A percentile compares a stretch with the other conserved stretches of the same genome.
These are phyloP conservation scores for Podiceps cristatus DNA, from an alignment of 2,113 vertebrate species.

Conservation along the genomic window DNA sequence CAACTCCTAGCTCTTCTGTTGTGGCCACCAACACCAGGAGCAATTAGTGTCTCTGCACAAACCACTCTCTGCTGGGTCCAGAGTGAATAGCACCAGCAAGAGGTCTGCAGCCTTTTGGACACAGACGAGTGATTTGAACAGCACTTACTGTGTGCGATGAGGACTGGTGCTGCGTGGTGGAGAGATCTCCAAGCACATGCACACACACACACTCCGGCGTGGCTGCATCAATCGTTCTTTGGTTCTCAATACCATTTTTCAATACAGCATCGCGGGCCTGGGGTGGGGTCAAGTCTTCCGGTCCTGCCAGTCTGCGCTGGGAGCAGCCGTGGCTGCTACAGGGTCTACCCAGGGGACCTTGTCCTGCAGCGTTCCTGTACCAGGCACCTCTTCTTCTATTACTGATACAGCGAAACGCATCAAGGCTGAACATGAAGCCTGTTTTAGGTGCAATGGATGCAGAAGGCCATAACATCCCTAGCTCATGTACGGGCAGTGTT, in stretches of 20 bases:
- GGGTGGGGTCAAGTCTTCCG: background rate
- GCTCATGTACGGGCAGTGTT: fast-evolving
- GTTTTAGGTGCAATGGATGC: background rate
- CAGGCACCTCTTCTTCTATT: background rate
- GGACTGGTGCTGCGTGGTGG: background rate
- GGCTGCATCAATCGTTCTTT: background rate
- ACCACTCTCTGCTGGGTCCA: background rate
- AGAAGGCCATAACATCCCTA: background rate
- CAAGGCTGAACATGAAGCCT: background rate
- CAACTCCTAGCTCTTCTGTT: background rate
- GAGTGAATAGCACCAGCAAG: background rate
- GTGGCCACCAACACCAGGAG: background rate
- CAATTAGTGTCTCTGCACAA: background rate
- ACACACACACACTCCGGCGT: fast-evolving
- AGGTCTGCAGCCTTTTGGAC: background rate
- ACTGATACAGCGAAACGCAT: background rate
- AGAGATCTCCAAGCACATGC: background rate
- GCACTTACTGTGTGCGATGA: background rate
- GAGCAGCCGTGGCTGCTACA: background rate
- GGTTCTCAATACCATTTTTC: background rate
- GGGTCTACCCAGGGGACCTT: background rate
- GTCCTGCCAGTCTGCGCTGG: background rate
- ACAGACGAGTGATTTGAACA: background rate
- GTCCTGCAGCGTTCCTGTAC: background rate
- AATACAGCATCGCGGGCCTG: background rate